Percentiles rank a stretch among this genome's conserved stretches.
phyloP scores from a whole-genome alignment of 2,113 vertebrate species.

The Scalopus aquaticus region DNA sequence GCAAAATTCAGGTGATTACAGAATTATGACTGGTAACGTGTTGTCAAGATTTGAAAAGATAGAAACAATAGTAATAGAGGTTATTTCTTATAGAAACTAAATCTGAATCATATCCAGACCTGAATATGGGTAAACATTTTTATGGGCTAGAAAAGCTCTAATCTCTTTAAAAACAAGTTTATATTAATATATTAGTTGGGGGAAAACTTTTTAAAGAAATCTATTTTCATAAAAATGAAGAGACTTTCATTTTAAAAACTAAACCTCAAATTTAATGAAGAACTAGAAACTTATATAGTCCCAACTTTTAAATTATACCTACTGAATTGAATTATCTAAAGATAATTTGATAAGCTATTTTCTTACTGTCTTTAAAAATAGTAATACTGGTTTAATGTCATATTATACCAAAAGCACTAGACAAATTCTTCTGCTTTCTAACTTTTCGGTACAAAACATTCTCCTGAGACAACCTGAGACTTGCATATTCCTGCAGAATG shows the following conservation, averaged over 20 bases:
- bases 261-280: conserved; percentile 47
- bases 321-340: conserved; percentile 33
- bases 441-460: conserved; percentile 24
- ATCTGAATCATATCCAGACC: conserved; percentile 41
- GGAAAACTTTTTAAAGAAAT: conserved; percentile 30
- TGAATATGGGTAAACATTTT: conserved; percentile 28
- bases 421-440: conserved; percentile 34
- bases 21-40: neutral
- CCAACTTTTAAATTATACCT: neutral
- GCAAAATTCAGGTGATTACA: conserved; percentile 1
- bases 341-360: neutral
- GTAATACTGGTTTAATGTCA: neutral
- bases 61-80: conserved; percentile 20
- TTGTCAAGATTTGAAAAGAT: conserved; percentile 42
- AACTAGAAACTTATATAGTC: conserved; percentile 41
- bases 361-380: conserved; percentile 41
- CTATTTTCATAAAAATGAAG: conserved; percentile 49
- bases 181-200: neutral
- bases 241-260: conserved; percentile 6
- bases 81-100: conserved; percentile 34
- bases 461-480: conserved; percentile 3
- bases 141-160: neutral
- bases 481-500: neutral
- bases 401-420: neutral
- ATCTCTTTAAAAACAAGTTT: conserved; percentile 43